Evolutionary conservation across 2,113 vertebrate genomes (phyloP), one percentile per base, ranked within the genome.

Genomic region (Limnothrissa miodon): DNA sequence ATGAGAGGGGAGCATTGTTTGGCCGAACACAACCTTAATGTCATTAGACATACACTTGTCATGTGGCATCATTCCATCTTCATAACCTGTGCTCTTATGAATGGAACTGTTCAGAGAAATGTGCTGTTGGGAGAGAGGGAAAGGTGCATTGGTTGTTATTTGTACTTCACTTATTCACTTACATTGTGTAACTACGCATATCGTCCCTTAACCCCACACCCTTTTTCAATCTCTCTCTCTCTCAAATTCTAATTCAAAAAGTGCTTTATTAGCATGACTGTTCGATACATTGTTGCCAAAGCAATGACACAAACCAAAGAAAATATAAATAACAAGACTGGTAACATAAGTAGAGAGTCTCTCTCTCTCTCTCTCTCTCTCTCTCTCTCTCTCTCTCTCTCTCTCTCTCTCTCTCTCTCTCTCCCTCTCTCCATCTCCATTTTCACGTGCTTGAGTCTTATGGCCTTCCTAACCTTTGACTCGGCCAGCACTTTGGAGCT

Each of bases 401-500:
- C 45, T 21, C 7, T 11, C 29, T 80, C n/a, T 25, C 45, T 81
- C 33, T 46, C 45, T 74, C 39, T 39, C 10, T 78, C 78, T 66
- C 9, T 23, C 45, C 78, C 4, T 36, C 48, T 17, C 25, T 29
- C 78, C 86, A 83, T 88, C 91, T 91, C 87, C 90, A 93, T 93
- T 93, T 62, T 82, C 53, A 86, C 84, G 85, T 86, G 87, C 90
- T 89, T 89, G 80, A 83, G 87, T 90, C 88, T 86, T 91, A 74
- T 91, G 86, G 89, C 87, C 80, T 0, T 84, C 86, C 89, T 95
- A 92, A 94, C 93, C 93, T 94, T 94, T 95, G 93, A 94, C 94
- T 93, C 84, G 70, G 88, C 90, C 91, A 87, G 89, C 90, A 89
- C 89, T 93, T 92, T 91, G 93, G 92, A 93, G 92, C 88, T 89